Evolutionary conservation across 2,888 invertebrate genomes (phyloP).

Genomic region (Drosophila koepferae): DNA sequence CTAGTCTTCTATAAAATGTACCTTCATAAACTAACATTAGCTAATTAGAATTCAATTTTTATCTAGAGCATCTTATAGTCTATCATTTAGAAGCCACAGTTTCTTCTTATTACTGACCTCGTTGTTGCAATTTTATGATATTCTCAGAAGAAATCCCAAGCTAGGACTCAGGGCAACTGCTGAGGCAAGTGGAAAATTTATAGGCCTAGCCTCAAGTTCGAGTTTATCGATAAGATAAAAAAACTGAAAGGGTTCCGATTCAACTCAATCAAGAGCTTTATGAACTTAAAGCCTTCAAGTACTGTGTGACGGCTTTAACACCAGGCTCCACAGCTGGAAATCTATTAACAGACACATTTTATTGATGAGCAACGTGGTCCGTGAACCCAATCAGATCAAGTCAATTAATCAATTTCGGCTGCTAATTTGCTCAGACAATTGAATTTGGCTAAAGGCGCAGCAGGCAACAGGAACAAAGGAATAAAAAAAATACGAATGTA

Average conservation of each 20-base stretch:
- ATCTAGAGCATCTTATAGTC: constrained; percentile 11
- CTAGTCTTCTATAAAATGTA: too few relatives aligned
- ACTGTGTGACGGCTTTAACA: neutral
- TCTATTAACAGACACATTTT: constrained; percentile 33
- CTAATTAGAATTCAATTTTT: too few relatives aligned
- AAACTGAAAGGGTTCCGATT: constrained; percentile 42
- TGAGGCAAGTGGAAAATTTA: constrained; percentile 65
- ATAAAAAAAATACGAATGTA: constrained; percentile 39
- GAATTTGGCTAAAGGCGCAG: constrained; percentile 38
- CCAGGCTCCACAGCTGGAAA: constrained; percentile 14
- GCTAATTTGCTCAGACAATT: constrained; percentile 65
- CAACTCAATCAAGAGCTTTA: constrained; percentile 19
- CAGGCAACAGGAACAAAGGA: constrained; percentile 22
- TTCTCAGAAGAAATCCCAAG: constrained; percentile 66
- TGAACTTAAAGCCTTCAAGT: constrained; percentile 15
- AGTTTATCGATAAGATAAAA: constrained; percentile 63
- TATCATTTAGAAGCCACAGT: constrained; percentile 3
- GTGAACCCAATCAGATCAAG: constrained; percentile 49
- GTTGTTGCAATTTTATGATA: constrained; percentile 57
- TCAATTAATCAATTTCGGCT: constrained; percentile 70
- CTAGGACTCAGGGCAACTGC: constrained; percentile 56
- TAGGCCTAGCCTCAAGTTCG: constrained; percentile 31
- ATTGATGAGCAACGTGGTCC: constrained; percentile 28
- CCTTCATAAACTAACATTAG: neutral
- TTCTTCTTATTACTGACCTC: constrained; percentile 23